phyloP scores from a whole-genome alignment of 2,888 invertebrate genomes.

The Xestia ashworthii region DNA sequence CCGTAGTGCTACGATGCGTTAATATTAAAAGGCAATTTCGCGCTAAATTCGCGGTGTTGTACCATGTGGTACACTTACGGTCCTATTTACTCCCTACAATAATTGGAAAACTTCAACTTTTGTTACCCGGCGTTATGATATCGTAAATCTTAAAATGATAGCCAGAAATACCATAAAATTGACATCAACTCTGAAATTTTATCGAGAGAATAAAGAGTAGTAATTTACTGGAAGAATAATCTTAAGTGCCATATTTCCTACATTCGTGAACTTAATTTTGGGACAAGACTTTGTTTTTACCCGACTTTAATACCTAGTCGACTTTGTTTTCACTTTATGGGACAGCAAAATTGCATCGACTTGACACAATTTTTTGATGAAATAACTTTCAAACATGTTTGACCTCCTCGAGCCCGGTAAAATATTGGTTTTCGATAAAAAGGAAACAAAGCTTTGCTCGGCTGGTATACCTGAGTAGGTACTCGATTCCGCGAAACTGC shows the following conservation, averaged over 20 bases:
- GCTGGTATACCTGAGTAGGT: constrained; percentile 78
- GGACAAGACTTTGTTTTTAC: constrained; percentile 9
- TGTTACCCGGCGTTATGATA: constrained; percentile 30
- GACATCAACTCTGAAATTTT: constrained; percentile 31
- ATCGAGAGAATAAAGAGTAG: constrained; percentile 31
- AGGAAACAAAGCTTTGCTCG: constrained; percentile 46
- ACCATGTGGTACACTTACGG: constrained; percentile 50
- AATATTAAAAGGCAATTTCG: constrained; percentile 67
- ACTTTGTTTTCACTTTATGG: constrained; percentile 16
- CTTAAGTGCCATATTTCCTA: constrained; percentile 22
- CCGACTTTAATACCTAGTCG: background rate
- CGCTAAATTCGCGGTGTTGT: constrained; percentile 49
- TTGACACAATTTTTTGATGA: constrained; percentile 26
- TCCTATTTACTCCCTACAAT: constrained; percentile 46
- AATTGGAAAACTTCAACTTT: constrained; percentile 55
- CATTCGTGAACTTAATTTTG: constrained; percentile 11
- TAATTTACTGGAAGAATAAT: constrained; percentile 34
- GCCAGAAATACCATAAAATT: constrained; percentile 32
- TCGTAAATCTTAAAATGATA: constrained; percentile 45
- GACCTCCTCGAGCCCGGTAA: constrained; percentile 38
- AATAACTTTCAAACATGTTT: constrained; percentile 38
- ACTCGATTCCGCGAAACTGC: constrained; percentile 85
- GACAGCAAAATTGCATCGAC: constrained; percentile 16
- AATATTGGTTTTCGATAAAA: constrained; percentile 62
- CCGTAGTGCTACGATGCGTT: constrained; percentile 62